Evolutionary conservation across 92 coral and sea anemone genomes (phyloP), one percentile per base, ranked within the genome.

Genomic region (Porites rus): DNA sequence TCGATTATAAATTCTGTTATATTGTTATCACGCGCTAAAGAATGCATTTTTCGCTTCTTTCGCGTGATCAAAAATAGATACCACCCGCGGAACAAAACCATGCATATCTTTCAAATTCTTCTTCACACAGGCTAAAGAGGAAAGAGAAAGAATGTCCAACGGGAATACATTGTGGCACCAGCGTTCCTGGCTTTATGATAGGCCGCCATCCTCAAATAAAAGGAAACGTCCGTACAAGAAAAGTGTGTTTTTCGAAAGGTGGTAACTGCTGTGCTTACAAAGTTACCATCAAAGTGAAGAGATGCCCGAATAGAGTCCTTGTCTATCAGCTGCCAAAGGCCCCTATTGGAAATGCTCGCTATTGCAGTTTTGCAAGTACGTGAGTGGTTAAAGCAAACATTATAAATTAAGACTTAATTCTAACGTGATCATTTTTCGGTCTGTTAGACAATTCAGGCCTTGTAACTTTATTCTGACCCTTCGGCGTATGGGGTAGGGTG

Each of bases 201-300:
- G 86, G 86, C 7, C 13, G 10, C 51, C 72, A 71, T 60, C 86
- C 86, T 60, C 43, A 13, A 75, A 72, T n/a, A 16, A 51, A 60
- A 20, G 71, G 79, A 60, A 82, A 72, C 25, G n/a, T 20, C n/a
- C 69, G 62, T 50, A 82, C 7, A 46, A 82, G 75, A 62, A 71
- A 72, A 59, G 86, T 82, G n/a, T 82, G 86, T 38, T 82, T 82
- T 9, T 18, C 61, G 38, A 54, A 82, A 38, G 78, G 86, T 38
- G 19, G 19, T 43, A 72, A 72, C 50, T 82, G 86, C 50, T 82
- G 86, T 11, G 70, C 78, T 13, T 53, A 61, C 31, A 4, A 61
- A 61, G 79, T 82, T 2, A n/a, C 28, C 8, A 21, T 82, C 78
- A 59, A 58, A 54, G 79, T 72, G 1, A 82, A 58, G 14, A 60